Percentiles rank a stretch among this genome's conserved stretches.
phyloP scores from a whole-genome alignment of 2,797 vertebrate genomes.

The Gadopsis bispinosus region DNA sequence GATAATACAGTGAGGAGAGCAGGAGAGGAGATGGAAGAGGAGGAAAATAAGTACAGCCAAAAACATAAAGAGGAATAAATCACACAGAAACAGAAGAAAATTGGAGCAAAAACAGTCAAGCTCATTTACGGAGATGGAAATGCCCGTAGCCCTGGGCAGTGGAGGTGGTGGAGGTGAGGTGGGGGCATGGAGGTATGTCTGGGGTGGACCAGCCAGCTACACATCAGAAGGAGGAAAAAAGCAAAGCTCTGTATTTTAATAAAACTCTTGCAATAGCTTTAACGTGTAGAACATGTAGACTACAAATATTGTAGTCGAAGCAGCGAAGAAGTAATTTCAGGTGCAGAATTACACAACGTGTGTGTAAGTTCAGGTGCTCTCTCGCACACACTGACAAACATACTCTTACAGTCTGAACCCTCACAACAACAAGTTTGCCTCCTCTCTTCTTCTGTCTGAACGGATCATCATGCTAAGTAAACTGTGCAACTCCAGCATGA shows the following conservation, averaged over 20 bases:
- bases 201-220: not conserved
- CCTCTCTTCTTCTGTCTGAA: not conserved
- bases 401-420: not conserved
- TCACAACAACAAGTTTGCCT: not conserved
- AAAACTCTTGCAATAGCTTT: not conserved
- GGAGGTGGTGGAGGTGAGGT: not conserved
- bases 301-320: not conserved
- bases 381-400: not conserved
- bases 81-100: not conserved
- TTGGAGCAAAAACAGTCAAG: not conserved
- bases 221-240: not conserved
- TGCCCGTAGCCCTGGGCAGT: too few species aligned
- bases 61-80: slow-evolving; percentile 3
- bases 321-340: not conserved
- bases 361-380: not conserved
- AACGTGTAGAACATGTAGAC: not conserved
- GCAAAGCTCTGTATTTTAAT: not conserved
- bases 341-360: not conserved
- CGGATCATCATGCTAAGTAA: not conserved
- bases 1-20: not conserved
- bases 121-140: not conserved
- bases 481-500: not conserved
- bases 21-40: not conserved
- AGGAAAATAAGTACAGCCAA: not conserved
- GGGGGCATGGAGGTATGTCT: not conserved